These are phyloP conservation scores for Neosalanx taihuensis DNA, from an alignment of 2,797 vertebrate species.

Conservation along the genomic window DNA sequence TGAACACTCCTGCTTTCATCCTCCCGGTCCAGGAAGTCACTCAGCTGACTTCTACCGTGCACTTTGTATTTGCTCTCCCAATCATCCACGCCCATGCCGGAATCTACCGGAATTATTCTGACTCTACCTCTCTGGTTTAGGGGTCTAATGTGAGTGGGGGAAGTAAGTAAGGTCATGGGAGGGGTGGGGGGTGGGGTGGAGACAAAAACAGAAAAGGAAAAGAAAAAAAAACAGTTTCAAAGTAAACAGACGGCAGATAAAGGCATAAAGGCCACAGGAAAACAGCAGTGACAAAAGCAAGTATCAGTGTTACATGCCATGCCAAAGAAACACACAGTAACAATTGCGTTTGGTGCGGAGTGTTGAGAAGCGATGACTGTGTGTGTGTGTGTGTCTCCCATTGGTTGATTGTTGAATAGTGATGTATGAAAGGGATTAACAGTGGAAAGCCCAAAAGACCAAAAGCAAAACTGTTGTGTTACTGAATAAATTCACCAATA, in stretches of 20 bases:
- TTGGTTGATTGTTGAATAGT: no score
- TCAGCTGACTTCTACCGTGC: constrained; percentile 72
- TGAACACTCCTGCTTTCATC: constrained; percentile 61
- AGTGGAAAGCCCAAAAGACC: neutral
- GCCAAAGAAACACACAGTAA: neutral
- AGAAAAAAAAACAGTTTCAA: constrained; percentile 45
- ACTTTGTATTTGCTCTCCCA: constrained; percentile 80
- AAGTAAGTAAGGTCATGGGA: constrained; percentile 23
- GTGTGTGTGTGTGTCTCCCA: neutral
- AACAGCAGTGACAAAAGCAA: constrained; percentile 27
- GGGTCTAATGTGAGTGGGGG: constrained; percentile 63
- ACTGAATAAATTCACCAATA: neutral
- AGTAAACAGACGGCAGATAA: constrained; percentile 52
- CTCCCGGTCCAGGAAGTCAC: constrained; percentile 78
- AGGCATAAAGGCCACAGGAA: constrained; percentile 47
- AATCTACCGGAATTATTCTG: constrained; percentile 86
- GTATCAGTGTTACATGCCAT: neutral
- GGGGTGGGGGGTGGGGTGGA: constrained; percentile 47
- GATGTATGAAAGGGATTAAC: neutral
- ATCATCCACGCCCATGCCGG: constrained; percentile 80
- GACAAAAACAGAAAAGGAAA: constrained; percentile 49
- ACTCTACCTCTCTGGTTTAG: constrained; percentile 78
- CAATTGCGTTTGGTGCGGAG: neutral
- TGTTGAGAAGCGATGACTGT: neutral
- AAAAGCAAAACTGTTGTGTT: neutral